Conservation (phyloP, 1,140 invertebrate genomes). For the Sitobion miscanthi region DNA sequence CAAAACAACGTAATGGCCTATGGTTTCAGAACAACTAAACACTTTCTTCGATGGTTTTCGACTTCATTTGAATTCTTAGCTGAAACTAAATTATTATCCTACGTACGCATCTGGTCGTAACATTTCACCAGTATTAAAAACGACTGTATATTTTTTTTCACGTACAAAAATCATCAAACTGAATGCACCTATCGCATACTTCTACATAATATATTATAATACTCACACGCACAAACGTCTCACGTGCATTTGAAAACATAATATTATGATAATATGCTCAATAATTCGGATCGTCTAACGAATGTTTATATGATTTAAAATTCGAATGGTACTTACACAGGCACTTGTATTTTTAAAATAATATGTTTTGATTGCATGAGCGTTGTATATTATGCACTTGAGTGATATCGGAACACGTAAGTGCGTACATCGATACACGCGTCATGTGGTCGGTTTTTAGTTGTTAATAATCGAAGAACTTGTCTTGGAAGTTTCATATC, state of each 20-base stretch:
- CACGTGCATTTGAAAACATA: background rate
- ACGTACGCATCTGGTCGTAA: background rate
- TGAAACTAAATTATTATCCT: conserved; percentile 14
- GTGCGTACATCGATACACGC: too few species aligned
- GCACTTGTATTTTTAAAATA: too few species aligned
- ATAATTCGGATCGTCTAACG: background rate
- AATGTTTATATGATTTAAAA: background rate
- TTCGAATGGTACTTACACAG: background rate
- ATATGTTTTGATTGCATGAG: too few species aligned
- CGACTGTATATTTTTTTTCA: background rate
- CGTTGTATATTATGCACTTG: too few species aligned
- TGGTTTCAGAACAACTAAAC: background rate
- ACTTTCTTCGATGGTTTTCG: conserved; percentile 37
- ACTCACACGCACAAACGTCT: background rate
- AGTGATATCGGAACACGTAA: too few species aligned
- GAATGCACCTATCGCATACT: background rate
- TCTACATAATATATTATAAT: background rate
- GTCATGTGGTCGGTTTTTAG: too few species aligned
- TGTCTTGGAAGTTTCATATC: background rate
- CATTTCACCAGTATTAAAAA: conserved; percentile 23
- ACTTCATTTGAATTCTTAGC: background rate
- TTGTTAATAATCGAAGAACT: background rate
- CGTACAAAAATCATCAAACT: background rate
- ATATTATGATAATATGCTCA: background rate
- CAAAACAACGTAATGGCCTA: conserved; percentile 1